Evolutionary conservation across 1,140 invertebrate genomes (phyloP).

Genomic region (Cyclargus thomasi): DNA sequence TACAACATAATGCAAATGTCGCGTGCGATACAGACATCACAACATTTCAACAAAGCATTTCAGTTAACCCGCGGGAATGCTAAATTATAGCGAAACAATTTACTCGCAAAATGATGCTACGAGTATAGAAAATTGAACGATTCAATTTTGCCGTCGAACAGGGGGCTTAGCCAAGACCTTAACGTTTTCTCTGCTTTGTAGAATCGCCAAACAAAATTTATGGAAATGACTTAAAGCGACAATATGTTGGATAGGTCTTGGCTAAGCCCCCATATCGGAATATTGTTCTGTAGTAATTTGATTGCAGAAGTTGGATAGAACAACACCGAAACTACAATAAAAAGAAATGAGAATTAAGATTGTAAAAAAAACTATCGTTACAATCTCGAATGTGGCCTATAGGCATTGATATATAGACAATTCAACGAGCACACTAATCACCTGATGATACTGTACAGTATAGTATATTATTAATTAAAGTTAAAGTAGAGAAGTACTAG

Average conservation of each 20-base stretch:
- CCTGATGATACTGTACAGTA: no score
- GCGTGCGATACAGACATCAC: slow-evolving; percentile 38
- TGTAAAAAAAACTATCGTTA: not conserved
- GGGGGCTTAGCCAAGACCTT: no score
- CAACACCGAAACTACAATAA: not conserved
- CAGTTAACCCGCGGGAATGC: slow-evolving; percentile 36
- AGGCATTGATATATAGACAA: no score
- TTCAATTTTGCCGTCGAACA: slow-evolving; percentile 26
- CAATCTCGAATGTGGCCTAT: not conserved
- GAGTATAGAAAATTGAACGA: slow-evolving; percentile 29
- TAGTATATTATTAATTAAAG: no score
- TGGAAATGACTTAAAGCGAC: no score
- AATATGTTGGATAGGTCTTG: no score
- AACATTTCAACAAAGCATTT: slow-evolving; percentile 21
- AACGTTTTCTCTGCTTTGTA: no score
- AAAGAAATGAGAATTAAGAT: no score
- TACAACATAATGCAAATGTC: slow-evolving; percentile 24
- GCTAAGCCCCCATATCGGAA: no score
- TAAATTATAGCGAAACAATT: slow-evolving; percentile 39
- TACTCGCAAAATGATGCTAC: slow-evolving; percentile 33
- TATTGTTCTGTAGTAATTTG: not conserved
- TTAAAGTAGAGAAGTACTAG: no score
- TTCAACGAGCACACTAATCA: no score
- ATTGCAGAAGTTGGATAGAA: not conserved
- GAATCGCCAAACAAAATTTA: no score